Conservation (phyloP, 2,888 invertebrate species). For the Salticus scenicus region DNA sequence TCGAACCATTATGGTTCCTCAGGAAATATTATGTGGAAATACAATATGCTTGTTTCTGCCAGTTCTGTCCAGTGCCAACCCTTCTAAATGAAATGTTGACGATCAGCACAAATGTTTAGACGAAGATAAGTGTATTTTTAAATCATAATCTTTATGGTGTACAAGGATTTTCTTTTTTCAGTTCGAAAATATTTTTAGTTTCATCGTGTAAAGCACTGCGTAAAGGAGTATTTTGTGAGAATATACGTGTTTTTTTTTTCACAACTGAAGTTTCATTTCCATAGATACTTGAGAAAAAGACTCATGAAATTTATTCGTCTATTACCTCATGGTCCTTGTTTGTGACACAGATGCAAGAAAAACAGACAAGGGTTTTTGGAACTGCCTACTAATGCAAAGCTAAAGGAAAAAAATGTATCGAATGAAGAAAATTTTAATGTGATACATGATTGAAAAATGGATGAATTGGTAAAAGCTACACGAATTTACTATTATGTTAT, state of each 20-base stretch:
- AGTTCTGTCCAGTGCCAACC: conserved; percentile 63
- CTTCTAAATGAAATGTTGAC: conserved; percentile 42
- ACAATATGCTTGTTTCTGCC: conserved; percentile 46
- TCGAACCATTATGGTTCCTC: conserved; percentile 48
- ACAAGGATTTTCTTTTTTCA: conserved; percentile 40
- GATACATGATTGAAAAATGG: conserved; percentile 25
- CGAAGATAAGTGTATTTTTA: conserved; percentile 55
- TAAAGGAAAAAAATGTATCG: not conserved
- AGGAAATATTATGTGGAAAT: conserved; percentile 35
- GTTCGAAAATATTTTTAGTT: conserved; percentile 39
- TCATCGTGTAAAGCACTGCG: conserved; percentile 31
- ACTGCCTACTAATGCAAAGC: no score
- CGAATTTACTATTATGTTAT: not conserved
- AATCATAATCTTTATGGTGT: conserved; percentile 53
- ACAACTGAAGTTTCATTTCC: conserved; percentile 34
- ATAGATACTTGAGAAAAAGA: conserved; percentile 28
- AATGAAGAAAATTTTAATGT: conserved; percentile 38
- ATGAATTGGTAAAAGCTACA: not conserved
- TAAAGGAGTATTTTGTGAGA: conserved; percentile 38
- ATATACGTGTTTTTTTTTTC: conserved; percentile 25
- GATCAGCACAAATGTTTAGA: conserved; percentile 57
- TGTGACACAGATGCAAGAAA: not conserved
- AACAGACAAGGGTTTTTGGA: conserved; percentile 11
- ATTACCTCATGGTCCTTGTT: conserved; percentile 9
- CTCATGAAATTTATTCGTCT: conserved; percentile 21